phyloP scores from a whole-genome alignment of 1,140 invertebrate genomes.

The Monomorium pharaonis region DNA sequence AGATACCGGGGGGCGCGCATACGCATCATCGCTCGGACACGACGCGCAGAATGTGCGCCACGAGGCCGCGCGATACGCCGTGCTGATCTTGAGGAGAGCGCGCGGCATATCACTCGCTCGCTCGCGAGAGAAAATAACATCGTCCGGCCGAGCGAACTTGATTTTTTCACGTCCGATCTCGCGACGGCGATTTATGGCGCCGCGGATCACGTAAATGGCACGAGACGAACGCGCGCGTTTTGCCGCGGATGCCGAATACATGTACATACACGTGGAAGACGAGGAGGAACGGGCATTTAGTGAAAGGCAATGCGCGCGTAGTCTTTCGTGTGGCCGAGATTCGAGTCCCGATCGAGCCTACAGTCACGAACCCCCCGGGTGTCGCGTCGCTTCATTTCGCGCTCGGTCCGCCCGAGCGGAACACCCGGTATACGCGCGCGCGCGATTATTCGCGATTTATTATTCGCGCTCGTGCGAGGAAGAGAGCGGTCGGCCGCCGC shows the following conservation, averaged over 20 bases:
- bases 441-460: slow-evolving; percentile 50
- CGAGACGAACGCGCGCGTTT: too few species aligned
- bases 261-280: slow-evolving; percentile 70
- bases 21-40: slow-evolving; percentile 16
- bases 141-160: not conserved
- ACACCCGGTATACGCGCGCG: slow-evolving; percentile 44
- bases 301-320: slow-evolving; percentile 76
- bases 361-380: slow-evolving; percentile 55
- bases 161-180: not conserved
- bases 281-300: slow-evolving; percentile 74
- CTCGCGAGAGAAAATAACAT: not conserved
- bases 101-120: not conserved
- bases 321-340: slow-evolving; percentile 79
- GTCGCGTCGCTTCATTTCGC: not conserved
- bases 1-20: slow-evolving; percentile 50
- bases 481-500: slow-evolving; percentile 14
- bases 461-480: slow-evolving; percentile 57
- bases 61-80: too few species aligned
- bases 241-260: slow-evolving; percentile 75
- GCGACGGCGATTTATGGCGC: slow-evolving; percentile 28
- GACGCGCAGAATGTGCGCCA: not conserved
- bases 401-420: not conserved
- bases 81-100: not conserved
- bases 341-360: slow-evolving; percentile 75
- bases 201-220: slow-evolving; percentile 71